phyloP scores from a whole-genome alignment of 2,888 invertebrate species.

The Cryptocephalus primarius region DNA sequence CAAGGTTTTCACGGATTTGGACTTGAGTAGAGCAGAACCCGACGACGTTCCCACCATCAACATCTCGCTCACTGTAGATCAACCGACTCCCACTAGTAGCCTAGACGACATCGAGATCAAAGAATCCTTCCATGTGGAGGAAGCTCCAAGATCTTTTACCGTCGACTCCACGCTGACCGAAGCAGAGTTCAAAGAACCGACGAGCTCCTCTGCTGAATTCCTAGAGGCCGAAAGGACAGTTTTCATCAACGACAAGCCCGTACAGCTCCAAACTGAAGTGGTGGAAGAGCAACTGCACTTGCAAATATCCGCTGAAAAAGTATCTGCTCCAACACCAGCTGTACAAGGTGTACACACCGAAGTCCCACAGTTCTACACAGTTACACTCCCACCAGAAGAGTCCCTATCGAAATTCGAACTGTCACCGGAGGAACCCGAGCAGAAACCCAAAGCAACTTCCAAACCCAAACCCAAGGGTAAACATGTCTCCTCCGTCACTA shows the following conservation, averaged over 20 bases:
- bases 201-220: conserved; percentile 14
- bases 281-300: conserved; percentile 1
- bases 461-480: conserved; percentile 30
- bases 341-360: background rate
- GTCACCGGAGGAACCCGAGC: conserved; percentile 5
- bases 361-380: background rate
- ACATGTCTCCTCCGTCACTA: conserved; percentile 40
- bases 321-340: background rate
- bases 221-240: conserved; percentile 9
- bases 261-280: conserved; percentile 5
- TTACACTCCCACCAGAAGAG: background rate
- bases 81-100: conserved; percentile 15
- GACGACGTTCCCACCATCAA: conserved; percentile 2
- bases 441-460: conserved; percentile 12
- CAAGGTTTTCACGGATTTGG: conserved; percentile 26
- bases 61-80: conserved; percentile 13
- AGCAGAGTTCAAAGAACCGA: conserved; percentile 15
- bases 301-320: no score
- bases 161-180: conserved; percentile 25
- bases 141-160: conserved; percentile 15
- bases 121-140: conserved; percentile 15
- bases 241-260: conserved; percentile 18
- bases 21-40: conserved; percentile 4
- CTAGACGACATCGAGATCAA: conserved; percentile 17
- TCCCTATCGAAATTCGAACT: background rate